Conservation (phyloP, 64 coral and sea anemone species). For the Porites australiensis region DNA sequence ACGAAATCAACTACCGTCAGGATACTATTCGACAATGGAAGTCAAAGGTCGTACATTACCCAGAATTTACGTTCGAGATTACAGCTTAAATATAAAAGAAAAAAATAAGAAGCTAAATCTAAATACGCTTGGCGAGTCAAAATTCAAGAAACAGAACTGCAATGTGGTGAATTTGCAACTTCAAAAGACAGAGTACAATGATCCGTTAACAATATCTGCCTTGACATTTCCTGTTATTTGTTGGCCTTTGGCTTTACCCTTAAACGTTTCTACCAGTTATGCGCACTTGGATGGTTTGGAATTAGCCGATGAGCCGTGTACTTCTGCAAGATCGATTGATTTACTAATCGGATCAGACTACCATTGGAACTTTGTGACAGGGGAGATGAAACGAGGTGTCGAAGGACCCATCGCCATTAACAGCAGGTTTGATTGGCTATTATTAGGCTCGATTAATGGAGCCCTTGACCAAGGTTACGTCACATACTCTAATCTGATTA, state of each 20-base stretch:
- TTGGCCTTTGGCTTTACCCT: conserved; percentile 29
- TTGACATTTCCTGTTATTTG: conserved; percentile 53
- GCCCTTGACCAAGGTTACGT: neutral
- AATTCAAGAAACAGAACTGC: conserved; percentile 33
- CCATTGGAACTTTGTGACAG: conserved; percentile 16
- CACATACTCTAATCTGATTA: conserved; percentile 46
- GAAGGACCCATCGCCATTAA: conserved; percentile 23
- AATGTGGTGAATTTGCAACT: conserved; percentile 2
- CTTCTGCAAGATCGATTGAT: conserved; percentile 19
- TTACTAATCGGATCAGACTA: conserved; percentile 27
- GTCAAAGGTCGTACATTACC: neutral
- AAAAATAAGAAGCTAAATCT: neutral
- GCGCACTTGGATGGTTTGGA: conserved; percentile 42
- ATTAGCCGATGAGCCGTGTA: conserved; percentile 26
- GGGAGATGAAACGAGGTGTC: neutral
- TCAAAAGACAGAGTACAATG: neutral
- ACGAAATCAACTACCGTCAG: neutral
- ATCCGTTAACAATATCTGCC: neutral
- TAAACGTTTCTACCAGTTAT: neutral
- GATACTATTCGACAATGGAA: neutral
- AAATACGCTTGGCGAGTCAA: conserved; percentile 20
- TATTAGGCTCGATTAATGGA: neutral
- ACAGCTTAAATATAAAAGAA: conserved; percentile 31
- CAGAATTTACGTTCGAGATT: conserved; percentile 1
- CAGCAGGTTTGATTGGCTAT: conserved; percentile 35